Conservation (phyloP, 1,140 invertebrate genomes). For the Callitettix versicolor region DNA sequence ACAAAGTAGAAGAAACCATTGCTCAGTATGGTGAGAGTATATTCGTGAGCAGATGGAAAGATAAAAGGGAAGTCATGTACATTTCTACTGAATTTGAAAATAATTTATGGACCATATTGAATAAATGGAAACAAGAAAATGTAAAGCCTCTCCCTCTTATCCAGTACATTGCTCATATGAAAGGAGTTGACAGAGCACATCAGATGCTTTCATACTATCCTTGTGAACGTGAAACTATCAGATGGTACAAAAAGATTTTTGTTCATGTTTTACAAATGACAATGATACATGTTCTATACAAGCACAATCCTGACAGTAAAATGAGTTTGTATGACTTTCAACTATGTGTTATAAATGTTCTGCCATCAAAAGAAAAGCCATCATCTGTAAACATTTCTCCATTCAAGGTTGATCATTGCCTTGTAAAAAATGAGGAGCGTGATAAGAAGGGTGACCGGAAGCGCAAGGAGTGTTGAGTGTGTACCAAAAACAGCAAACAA, state of each 20-base stretch:
- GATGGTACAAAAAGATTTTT: conserved; percentile 20
- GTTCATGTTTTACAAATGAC: conserved; percentile 17
- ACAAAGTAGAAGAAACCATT: conserved; percentile 29
- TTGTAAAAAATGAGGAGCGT: no score
- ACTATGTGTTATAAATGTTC: no score
- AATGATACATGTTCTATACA: conserved; percentile 8
- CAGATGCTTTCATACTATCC: conserved; percentile 18
- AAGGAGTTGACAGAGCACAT: conserved; percentile 17
- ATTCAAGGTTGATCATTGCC: no score
- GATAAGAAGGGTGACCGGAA: no score
- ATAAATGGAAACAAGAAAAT: background rate
- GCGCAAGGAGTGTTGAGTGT: no score
- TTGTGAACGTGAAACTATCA: conserved; percentile 18
- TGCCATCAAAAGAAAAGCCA: no score
- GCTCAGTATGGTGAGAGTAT: conserved; percentile 31
- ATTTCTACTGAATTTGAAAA: conserved; percentile 13
- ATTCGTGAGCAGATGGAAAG: conserved; percentile 34
- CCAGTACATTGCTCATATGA: conserved; percentile 21
- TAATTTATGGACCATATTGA: background rate
- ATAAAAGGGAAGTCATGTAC: conserved; percentile 26
- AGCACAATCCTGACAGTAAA: background rate
- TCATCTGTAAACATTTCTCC: no score
- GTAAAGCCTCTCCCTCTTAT: conserved; percentile 12
- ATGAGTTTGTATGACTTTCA: no score
- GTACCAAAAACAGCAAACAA: no score